A percentile compares a stretch with the other conserved stretches of the same genome.
Conservation (phyloP, 2,797 vertebrate species). For the Podargus strigoides region DNA sequence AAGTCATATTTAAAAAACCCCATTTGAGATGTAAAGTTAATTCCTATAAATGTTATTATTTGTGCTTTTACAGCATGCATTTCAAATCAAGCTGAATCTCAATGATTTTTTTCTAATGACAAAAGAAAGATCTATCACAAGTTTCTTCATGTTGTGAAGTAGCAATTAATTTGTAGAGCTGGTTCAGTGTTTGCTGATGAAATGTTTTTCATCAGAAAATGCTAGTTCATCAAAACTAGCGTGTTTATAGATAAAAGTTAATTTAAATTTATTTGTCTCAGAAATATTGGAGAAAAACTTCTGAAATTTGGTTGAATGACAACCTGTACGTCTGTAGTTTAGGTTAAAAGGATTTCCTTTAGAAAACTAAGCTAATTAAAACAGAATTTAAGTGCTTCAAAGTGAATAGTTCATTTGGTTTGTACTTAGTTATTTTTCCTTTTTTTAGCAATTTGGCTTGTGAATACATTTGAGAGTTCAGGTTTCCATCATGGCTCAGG, state of each 20-base stretch:
- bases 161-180: conserved; percentile 43
- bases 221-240: background rate
- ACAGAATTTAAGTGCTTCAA: background rate
- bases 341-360: background rate
- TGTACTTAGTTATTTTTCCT: background rate
- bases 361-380: background rate
- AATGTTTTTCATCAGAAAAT: conserved; percentile 16
- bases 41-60: background rate
- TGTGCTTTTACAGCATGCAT: background rate
- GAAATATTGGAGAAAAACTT: background rate
- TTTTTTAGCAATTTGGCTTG: background rate
- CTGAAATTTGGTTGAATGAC: background rate
- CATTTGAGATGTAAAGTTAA: conserved; percentile 19
- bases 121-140: conserved; percentile 27
- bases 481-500: background rate
- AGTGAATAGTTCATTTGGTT: background rate
- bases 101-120: conserved; percentile 11
- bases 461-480: background rate
- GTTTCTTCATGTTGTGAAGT: conserved; percentile 10
- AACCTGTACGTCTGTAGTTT: background rate
- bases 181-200: conserved; percentile 4
- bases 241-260: background rate
- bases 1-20: background rate
- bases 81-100: conserved; percentile 35
- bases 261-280: conserved; percentile 1